Evolutionary conservation across 1,140 invertebrate species (phyloP), one percentile per base, ranked within the genome.

Genomic region (Rhyacophila brunnea): DNA sequence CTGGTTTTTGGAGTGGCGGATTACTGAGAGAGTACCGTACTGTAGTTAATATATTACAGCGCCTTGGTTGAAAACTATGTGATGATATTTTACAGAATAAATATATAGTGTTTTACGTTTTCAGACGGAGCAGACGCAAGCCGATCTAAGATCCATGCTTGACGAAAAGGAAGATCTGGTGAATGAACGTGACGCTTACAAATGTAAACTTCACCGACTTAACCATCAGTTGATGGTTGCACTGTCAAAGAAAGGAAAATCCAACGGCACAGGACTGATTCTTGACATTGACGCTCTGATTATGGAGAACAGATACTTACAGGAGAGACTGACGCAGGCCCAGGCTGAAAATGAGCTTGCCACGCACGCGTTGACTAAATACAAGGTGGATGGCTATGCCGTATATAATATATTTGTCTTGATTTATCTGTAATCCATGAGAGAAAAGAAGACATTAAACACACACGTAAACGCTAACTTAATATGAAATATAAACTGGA

Each of bases 161-260:
- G 92, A 94, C 79, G 91, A 94, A 70, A 93, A 93, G 72, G 90
- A 93, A 68, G 92, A 94, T 66, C 70, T 92, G 14, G 83, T 89
- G 15, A 86, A 82, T 10, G 90, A 93, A 70, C 77, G 90, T 58
- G 90, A 93, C 75, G 88, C 87, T n/a, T 92, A 91, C 66, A 89
- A 89, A 70, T 89, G 83, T 62, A 94, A 95, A 75, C 87, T 90
- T 11, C 89, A 92, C 69, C 77, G 90, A 32, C 80, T 94, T 2
- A 94, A 93, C 73, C 85, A 90, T 66, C 88, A 92, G 70, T 79
- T 95, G 9, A 88, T 88, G 63, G 85, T 85, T 64, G 83, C 91
- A 2, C 73, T 95, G 0, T 67, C 72, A 64, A 80, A 74, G 66
- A 70, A 76, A 64, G 48, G 70, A 62, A 64, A 64, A 36, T 64